Evolutionary conservation across 92 coral and sea anemone species (phyloP), one percentile per base, ranked within the genome.

Genomic region (Zoanthus gigantus): DNA sequence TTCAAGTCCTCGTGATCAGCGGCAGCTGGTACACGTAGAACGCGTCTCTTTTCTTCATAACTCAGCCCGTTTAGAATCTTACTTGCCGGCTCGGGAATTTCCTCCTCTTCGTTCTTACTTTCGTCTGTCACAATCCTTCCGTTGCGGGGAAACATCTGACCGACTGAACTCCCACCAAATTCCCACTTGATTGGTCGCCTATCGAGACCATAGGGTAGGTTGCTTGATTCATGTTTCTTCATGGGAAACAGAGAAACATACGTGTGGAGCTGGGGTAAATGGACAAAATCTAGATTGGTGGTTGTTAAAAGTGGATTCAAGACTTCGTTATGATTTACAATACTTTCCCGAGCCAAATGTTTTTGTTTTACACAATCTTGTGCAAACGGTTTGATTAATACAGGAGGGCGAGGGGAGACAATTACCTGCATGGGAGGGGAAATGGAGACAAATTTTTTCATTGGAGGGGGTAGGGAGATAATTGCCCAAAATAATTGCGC

Each of bases 181-280:
- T 87, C 95, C 97, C 95, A 94, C 18, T 92, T 94, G 45, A 91
- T 91, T 86, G 88, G 94, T 73, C 93, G 95, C 32, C 97, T 77
- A 28, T 90, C 87, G 9, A 90, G 83, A 47, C 83, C 54, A 28
- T 15, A 48, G 15, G 83, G 76, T 37, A 79, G 45, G 89, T 86
- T 76, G 88, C 75, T 84, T 87, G 91, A 91, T 16, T 92, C 98
- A 72, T 69, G 79, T 71, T 92, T 93, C 54, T 90, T 92, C 86
- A 82, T 85, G 57, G 96, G 94, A 77, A 97, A 92, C 53, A 93
- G 85, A 80, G 94, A 97, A 78, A 97, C 94, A 66, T 97, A 97
- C 48, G 96, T 94, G 89, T 96, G 99, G 9, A 96, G 94, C 99
- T 96, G 89, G 45, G 54, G 48, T 7, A n/a, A 52, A 54, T 9